phyloP scores from a whole-genome alignment of 2,797 vertebrate genomes.

The Pyrocephalus nanus region DNA sequence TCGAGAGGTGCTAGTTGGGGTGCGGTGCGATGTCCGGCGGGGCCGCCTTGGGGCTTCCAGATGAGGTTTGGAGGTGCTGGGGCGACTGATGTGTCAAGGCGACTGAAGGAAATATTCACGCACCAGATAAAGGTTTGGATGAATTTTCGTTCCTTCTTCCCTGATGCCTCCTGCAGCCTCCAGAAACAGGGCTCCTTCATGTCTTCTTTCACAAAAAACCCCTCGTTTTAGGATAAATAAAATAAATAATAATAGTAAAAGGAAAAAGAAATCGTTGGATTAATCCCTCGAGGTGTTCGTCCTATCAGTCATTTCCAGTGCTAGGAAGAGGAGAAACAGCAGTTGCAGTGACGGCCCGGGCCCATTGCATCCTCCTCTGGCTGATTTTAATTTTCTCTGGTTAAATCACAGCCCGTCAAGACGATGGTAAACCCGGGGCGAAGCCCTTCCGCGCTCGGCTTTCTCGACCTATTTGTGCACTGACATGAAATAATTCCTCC shows the following conservation, averaged over 20 bases:
- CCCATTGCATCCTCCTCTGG: background rate
- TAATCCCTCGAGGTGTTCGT: background rate
- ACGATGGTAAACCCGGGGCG: background rate
- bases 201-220: background rate
- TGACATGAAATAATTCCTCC: slow-evolving; percentile 60
- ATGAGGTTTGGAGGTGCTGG: too few species aligned
- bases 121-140: background rate
- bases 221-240: background rate
- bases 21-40: fast-evolving
- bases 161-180: background rate
- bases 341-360: background rate
- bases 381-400: background rate
- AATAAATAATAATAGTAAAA: background rate
- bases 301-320: background rate
- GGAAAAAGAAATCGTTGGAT: background rate
- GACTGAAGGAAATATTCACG: background rate
- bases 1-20: background rate
- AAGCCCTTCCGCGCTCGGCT: background rate
- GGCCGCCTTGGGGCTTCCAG: background rate
- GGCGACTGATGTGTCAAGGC: background rate
- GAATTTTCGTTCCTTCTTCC: background rate
- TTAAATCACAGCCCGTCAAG: background rate
- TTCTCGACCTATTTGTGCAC: slow-evolving; percentile 75
- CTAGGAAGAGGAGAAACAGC: background rate
- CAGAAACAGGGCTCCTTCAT: background rate